Base-by-base conservation (phyloP, 2,113 vertebrate species). In the Paramisgurnus dabryanus region DNA sequence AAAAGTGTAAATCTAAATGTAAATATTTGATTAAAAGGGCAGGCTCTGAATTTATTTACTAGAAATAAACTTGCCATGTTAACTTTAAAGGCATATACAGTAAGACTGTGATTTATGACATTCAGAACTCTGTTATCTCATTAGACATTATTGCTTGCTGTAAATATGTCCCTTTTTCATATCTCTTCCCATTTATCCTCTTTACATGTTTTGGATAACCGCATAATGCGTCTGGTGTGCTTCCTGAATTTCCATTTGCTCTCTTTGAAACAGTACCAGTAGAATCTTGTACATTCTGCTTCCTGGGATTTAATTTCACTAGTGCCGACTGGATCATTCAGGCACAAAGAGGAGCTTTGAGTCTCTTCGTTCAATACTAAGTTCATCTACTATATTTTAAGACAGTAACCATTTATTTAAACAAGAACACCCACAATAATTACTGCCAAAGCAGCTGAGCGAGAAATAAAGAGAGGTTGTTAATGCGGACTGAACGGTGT, bases 131-230 rank as follows among this genome's bases (percentile, higher is more conserved):
- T 34, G 27, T 34, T 34, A 34, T 34, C 3, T 68, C 11, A 68
- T 45, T n/a, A 68, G 53, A 75, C 41, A 64, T 78, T 71, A 79
- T 47, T 53, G 27, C 61, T 27, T 79, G 64, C 70, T 55, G 39
- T 75, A 75, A 83, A 67, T 49, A 66, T 40, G 10, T n/a, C 2
- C 27, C 67, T 60, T 27, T 68, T 57, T 34, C 27, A 17, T 39
- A 10, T 45, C 61, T 40, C 13, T 49, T n/a, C 15, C 4, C 63
- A 10, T 65, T n/a, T 78, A 11, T 58, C 60, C 43, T 4, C 22
- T 41, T 3, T 34, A 45, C 78, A 10, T 61, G n/a, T 67, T 47
- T 49, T 41, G 12, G 39, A 74, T 85, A 82, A 87, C 87, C 82
- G 75, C 27, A 45, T 34, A 43, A 53, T 80, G 72, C 77, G 60